These are phyloP conservation scores for Upupa epops DNA, from an alignment of 2,113 vertebrate genomes.

Conservation along the genomic window DNA sequence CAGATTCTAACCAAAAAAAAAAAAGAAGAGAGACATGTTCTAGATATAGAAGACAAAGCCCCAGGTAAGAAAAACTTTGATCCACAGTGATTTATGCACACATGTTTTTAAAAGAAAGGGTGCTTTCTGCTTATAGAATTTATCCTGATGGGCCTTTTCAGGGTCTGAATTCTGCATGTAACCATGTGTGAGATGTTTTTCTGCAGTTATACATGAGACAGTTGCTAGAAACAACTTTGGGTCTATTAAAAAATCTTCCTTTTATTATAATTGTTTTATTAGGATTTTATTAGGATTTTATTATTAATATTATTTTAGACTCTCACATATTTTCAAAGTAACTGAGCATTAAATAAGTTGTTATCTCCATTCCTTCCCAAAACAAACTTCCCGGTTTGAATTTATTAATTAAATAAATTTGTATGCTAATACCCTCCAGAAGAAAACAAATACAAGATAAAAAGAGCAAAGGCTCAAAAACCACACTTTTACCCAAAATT, in stretches of 20 bases:
- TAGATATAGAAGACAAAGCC: neutral
- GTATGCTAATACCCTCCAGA: neutral
- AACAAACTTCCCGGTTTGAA: neutral
- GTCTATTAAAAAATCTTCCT: neutral
- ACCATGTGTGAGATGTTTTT: neutral
- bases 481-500: neutral
- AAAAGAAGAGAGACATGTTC: neutral
- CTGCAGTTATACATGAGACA: neutral
- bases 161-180: neutral
- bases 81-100: neutral
- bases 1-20: neutral
- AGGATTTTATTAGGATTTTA: neutral
- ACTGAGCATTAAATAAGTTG: neutral
- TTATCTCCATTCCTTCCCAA: neutral
- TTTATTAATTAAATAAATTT: neutral
- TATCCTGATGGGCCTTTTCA: neutral
- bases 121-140: neutral
- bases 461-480: neutral
- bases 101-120: neutral
- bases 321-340: neutral
- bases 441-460: neutral
- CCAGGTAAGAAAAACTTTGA: constrained; percentile 1
- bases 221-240: neutral
- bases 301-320: neutral
- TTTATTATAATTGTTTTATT: neutral